Evolutionary conservation across 2,888 invertebrate genomes (phyloP).

Genomic region (Campoletis raptor): DNA sequence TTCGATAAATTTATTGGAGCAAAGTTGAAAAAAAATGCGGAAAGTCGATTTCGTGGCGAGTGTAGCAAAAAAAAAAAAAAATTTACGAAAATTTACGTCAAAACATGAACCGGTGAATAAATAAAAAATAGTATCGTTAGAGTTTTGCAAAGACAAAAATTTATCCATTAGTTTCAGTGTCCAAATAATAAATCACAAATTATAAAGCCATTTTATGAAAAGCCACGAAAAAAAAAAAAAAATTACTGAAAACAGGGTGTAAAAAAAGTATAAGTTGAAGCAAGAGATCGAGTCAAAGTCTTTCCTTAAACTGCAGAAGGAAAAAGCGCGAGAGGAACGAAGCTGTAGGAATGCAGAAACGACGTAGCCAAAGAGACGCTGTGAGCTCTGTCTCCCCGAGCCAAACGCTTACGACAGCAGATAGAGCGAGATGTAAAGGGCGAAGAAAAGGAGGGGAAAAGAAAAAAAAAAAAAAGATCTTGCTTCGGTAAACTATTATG

Average conservation of each 20-base stretch:
- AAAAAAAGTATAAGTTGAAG: constrained; percentile 6
- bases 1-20: background rate
- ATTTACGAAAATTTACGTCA: background rate
- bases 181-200: constrained; percentile 78
- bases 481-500: constrained; percentile 76
- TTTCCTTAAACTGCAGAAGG: constrained; percentile 23
- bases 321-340: constrained; percentile 15
- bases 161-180: background rate
- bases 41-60: background rate
- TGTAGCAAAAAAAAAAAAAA: background rate
- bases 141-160: background rate
- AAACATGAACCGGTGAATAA: background rate
- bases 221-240: constrained; percentile 75
- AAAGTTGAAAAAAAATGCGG: background rate
- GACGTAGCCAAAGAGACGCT: constrained; percentile 54
- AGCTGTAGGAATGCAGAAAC: constrained; percentile 48
- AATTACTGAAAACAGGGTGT: constrained; percentile 10
- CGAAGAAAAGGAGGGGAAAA: constrained; percentile 28
- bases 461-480: constrained; percentile 40
- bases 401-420: constrained; percentile 12
- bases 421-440: constrained; percentile 17
- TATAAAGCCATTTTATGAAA: constrained; percentile 80
- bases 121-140: background rate
- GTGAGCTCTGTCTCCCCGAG: constrained; percentile 28
- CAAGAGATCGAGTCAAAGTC: constrained; percentile 22